phyloP scores from a whole-genome alignment of 1,140 invertebrate species.

The Probaryconus sp. region DNA sequence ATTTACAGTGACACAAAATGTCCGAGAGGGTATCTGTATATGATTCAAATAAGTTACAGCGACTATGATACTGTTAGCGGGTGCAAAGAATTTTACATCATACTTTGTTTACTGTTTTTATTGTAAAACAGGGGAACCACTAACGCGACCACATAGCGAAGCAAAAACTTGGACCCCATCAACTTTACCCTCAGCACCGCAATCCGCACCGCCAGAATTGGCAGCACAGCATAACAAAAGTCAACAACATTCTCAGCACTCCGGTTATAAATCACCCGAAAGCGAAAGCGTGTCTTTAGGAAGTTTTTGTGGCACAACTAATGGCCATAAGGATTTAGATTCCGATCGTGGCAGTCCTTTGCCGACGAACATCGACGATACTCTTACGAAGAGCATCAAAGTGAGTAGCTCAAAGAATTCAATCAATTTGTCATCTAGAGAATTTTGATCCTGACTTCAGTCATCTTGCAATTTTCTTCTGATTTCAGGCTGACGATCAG shows the following conservation, averaged over 20 bases:
- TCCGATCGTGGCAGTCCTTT: slow-evolving; percentile 74
- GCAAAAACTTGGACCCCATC: slow-evolving; percentile 83
- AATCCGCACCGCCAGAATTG: slow-evolving; percentile 83
- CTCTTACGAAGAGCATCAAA: slow-evolving; percentile 65
- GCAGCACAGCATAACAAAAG: slow-evolving; percentile 78
- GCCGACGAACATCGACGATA: slow-evolving; percentile 58
- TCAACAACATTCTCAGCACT: slow-evolving; percentile 73
- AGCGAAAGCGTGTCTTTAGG: slow-evolving; percentile 76
- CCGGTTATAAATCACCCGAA: slow-evolving; percentile 77
- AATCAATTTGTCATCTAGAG: not conserved
- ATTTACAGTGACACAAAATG: slow-evolving; percentile 94
- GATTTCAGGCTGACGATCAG: slow-evolving; percentile 36
- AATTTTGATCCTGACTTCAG: not conserved
- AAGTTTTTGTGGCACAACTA: slow-evolving; percentile 73
- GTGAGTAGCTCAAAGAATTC: slow-evolving; percentile 26
- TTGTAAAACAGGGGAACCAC: slow-evolving; percentile 67
- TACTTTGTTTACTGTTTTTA: too few relatives aligned
- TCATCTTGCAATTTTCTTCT: not conserved
- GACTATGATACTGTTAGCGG: too few relatives aligned
- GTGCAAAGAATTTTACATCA: too few relatives aligned
- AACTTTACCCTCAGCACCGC: slow-evolving; percentile 81
- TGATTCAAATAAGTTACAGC: too few relatives aligned
- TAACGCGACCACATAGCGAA: slow-evolving; percentile 84
- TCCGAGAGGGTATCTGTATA: slow-evolving; percentile 84
- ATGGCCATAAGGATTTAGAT: slow-evolving; percentile 76